Percentiles rank a stretch among this genome's conserved stretches.
Conservation (phyloP, 2,888 invertebrate genomes). For the Dynastes maya region DNA sequence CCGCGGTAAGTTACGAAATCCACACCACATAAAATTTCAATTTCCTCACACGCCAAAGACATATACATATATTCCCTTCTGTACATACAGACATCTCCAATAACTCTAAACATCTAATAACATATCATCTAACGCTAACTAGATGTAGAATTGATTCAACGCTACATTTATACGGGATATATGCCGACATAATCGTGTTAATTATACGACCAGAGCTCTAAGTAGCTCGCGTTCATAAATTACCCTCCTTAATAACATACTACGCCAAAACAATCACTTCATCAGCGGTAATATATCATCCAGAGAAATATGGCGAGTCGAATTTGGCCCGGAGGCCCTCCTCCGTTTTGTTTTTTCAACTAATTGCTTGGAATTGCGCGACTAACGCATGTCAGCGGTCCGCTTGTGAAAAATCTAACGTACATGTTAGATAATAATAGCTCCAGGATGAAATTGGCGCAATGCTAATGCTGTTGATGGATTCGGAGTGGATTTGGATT, state of each 20-base stretch:
- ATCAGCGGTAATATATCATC: conserved; percentile 24
- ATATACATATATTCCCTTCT: too few relatives aligned
- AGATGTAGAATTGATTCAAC: not conserved
- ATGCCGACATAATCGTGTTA: conserved; percentile 14
- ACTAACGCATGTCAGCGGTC: not conserved
- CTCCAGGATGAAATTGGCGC: not conserved
- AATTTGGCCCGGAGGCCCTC: conserved; percentile 2
- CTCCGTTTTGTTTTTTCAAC: conserved; percentile 29
- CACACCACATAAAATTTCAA: too few relatives aligned
- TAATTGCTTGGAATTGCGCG: conserved; percentile 25
- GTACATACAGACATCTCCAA: too few relatives aligned
- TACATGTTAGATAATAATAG: conserved; percentile 9
- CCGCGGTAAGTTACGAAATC: too few relatives aligned
- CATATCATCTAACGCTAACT: too few relatives aligned
- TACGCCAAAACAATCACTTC: conserved; percentile 28
- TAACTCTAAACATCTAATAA: too few relatives aligned
- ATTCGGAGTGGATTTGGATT: not conserved
- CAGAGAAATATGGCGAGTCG: not conserved
- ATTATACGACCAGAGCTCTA: not conserved
- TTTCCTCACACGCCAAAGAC: too few relatives aligned
- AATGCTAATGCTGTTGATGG: conserved; percentile 6
- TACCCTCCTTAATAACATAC: conserved; percentile 19
- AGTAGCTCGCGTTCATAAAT: conserved; percentile 17
- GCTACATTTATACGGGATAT: not conserved
- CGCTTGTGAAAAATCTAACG: not conserved